Evolutionary conservation across 2,888 invertebrate species (phyloP), one percentile per base, ranked within the genome.

Genomic region (Drosophila differens): DNA sequence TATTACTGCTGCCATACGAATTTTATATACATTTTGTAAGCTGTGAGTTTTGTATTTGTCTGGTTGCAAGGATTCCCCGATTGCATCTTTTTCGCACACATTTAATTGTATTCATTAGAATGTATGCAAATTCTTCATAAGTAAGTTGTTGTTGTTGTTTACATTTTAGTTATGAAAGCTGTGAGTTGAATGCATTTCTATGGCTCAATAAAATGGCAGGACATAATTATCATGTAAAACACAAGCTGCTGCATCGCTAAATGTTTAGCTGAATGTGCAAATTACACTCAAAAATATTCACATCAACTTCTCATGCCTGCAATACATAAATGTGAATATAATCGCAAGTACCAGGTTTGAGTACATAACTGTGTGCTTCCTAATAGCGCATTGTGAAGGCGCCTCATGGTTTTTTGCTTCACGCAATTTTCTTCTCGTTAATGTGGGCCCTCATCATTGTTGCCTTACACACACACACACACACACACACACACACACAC

Each of bases 391-490:
- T 74, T 76, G 60, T 63, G 62, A 54, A 64, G 35, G 74, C 76
- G 71, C 81, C 81, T 71, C 71, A 61, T 62, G 65, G 51, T 53
- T 37, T 57, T 63, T 30, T 60, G 54, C 47, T 16, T 47, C 44
- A 47, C 41, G 53, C 54, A 54, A 76, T 65, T 71, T 68, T 72
- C 49, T 22, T 60, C 64, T 67, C 66, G 55, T 44, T 68, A 70
- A 71, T 82, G 70, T 82, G 75, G 80, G 63, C 72, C 59, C 72
- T 79, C 76, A 61, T 68, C 62, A 74, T 82, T 74, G 64, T 68
- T 70, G 44, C 49, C 62, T 33, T 22, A 47, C 64, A 55, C 41
- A 51, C 59, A 67, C 35, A 44, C 33, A 9, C 4, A n/a, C 3
- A 53, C 2, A 54, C 2, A 12, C 7, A 39, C 7, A n/a, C 7